A percentile compares a stretch with the other conserved stretches of the same genome.
phyloP scores from a whole-genome alignment of 1,140 invertebrate genomes.

The Ceratina calcarata region DNA sequence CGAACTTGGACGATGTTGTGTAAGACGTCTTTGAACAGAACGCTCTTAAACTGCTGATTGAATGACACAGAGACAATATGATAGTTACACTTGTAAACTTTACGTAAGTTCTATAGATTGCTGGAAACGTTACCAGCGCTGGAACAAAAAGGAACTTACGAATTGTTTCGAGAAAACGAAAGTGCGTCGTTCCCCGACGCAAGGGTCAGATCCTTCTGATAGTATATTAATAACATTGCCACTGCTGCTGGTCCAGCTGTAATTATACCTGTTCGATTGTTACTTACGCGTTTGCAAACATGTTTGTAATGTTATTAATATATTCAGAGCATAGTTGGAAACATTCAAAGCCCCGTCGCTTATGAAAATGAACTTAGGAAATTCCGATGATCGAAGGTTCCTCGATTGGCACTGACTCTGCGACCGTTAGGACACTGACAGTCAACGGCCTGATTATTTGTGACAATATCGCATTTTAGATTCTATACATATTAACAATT shows the following conservation, averaged over 20 bases:
- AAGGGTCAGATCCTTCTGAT: not conserved
- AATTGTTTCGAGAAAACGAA: slow-evolving; percentile 26
- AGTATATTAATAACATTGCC: slow-evolving; percentile 8
- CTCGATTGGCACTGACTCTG: not conserved
- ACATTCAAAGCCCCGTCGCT: slow-evolving; percentile 11
- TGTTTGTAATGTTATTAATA: slow-evolving; percentile 27
- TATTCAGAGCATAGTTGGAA: not conserved
- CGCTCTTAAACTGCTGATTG: slow-evolving; percentile 72
- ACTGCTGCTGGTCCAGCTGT: slow-evolving; percentile 52
- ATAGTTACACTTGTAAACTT: slow-evolving; percentile 29
- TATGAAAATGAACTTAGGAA: slow-evolving; percentile 24
- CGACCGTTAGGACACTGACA: not conserved
- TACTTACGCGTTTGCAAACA: slow-evolving; percentile 21
- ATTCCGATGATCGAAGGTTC: slow-evolving; percentile 3
- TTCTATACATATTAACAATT: slow-evolving; percentile 7
- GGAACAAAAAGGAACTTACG: not conserved
- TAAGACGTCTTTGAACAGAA: slow-evolving; percentile 5
- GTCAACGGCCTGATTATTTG: not conserved
- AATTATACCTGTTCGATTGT: slow-evolving; percentile 3
- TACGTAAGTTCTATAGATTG: slow-evolving; percentile 8
- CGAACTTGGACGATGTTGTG: slow-evolving; percentile 8
- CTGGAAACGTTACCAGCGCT: not conserved
- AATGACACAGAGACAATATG: slow-evolving; percentile 77
- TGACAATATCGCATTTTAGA: slow-evolving; percentile 53
- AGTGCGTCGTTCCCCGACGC: not conserved